Conservation (phyloP, 1,140 invertebrate species). For the Leptonema lineaticorne region DNA sequence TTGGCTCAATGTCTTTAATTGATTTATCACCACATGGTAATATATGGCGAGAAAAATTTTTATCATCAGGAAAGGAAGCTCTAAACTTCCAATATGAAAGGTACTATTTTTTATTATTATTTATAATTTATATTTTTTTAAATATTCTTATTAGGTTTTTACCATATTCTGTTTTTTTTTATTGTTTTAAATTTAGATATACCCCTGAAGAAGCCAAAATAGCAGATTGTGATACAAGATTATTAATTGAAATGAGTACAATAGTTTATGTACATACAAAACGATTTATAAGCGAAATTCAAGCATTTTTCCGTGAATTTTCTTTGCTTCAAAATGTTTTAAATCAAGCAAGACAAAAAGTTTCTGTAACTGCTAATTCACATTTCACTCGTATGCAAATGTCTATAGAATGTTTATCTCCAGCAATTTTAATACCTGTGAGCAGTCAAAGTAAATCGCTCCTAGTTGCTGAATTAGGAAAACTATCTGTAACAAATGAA, state of each 20-base stretch:
- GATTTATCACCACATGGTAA: conserved; percentile 79
- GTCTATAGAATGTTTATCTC: conserved; percentile 70
- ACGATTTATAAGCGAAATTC: conserved; percentile 84
- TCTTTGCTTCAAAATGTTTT: conserved; percentile 72
- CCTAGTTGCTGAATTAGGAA: conserved; percentile 80
- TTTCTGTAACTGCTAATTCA: conserved; percentile 44
- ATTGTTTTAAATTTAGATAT: conserved; percentile 42
- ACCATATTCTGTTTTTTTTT: not conserved
- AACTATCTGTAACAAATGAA: conserved; percentile 75
- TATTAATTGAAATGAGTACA: conserved; percentile 81
- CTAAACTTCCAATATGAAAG: conserved; percentile 76
- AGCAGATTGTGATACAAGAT: conserved; percentile 71
- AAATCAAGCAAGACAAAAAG: conserved; percentile 52
- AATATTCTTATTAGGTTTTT: too few relatives aligned
- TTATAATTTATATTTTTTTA: not conserved
- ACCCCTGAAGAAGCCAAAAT: conserved; percentile 49
- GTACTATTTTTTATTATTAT: conserved; percentile 42
- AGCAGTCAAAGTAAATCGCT: conserved; percentile 77
- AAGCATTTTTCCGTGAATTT: conserved; percentile 85
- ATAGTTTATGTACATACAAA: conserved; percentile 95
- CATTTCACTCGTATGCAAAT: conserved; percentile 54
- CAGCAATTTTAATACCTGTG: conserved; percentile 85
- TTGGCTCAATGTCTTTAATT: conserved; percentile 76
- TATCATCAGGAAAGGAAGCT: conserved; percentile 79
- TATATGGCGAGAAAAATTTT: conserved; percentile 81